Base-by-base conservation (phyloP, 2,888 invertebrate genomes). In the Theristus sp. region DNA sequence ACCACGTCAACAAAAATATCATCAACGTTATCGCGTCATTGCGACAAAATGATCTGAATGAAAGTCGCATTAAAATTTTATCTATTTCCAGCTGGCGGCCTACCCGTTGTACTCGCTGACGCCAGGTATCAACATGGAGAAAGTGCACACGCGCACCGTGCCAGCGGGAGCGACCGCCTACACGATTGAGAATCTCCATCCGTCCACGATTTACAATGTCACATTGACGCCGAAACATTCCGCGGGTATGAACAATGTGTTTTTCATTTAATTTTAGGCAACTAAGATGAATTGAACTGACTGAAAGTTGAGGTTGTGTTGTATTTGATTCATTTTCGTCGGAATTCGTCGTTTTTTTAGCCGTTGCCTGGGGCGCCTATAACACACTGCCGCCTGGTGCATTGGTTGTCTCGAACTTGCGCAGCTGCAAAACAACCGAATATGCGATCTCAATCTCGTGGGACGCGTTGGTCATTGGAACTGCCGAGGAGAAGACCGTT, bases 321-420 rank as follows among this genome's bases (percentile, higher is more conserved):
- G n/a, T n/a, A n/a, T n/a, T n/a, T n/a, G n/a, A n/a, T n/a, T n/a
- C n/a, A n/a, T n/a, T n/a, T n/a, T n/a, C n/a, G n/a, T n/a, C n/a
- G n/a, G n/a, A n/a, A n/a, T n/a, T n/a, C n/a, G n/a, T n/a, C n/a
- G n/a, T n/a, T n/a, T n/a, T n/a, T n/a, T n/a, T n/a, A 10, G 49
- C n/a, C 10, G 65, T 61, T 20, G 73, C 73, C 22, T 73, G 71
- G 70, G 72, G 71, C 47, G 71, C 68, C 20, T 73, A 70, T 61
- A 69, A 73, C 31, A 73, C 73, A 2, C 66, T 73, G 57, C 73
- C 72, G 24, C 70, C 69, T 28, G 71, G 73, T 27, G 72, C 71
- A 10, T 10, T 69, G 64, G 63, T 69, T 46, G 72, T 71, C 56
- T 66, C 66, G 61, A 69, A 72, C 61, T 64, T 73, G 49, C 67